Evolutionary conservation across 2,797 vertebrate species (phyloP), one percentile per base, ranked within the genome.

Genomic region (Anableps anableps): DNA sequence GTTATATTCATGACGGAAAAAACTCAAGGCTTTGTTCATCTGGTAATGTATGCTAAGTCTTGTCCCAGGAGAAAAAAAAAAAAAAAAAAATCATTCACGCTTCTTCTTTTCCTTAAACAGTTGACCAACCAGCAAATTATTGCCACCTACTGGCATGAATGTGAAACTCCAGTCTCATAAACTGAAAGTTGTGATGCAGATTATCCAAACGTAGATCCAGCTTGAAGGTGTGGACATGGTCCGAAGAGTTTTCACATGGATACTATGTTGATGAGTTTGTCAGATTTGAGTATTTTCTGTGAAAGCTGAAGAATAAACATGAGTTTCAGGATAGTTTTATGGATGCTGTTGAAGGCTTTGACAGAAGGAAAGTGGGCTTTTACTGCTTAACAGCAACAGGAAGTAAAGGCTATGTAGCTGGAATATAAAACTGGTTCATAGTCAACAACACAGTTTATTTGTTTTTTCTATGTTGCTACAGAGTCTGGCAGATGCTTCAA

Each of bases 401-500:
- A 66, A 36, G 45, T n/a, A 21, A 14, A 36, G 8, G 8, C 47
- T 68, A 1, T 41, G 29, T 4, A 5, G 45, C 19, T 48, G 47
- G 21, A 68, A 68, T 50, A 19, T 34, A 66, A 68, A 76, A 76
- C 43, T 76, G n/a, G 11, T 43, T 74, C 10, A 41, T 58, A 75
- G 55, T 19, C 50, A 75, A 72, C 36, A 19, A 31, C 50, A 78
- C 66, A 3, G 23, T 31, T 23, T 45, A 14, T 85, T 74, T 72
- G 34, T 83, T 62, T 48, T 16, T 70, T 78, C 75, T 36, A 13
- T 73, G 62, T 74, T 72, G 50, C 72, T 66, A 53, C 36, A n/a
- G 34, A 71, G 41, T 38, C 68, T 76, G 72, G 45, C 23, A 88
- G 21, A 78, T 9, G 45, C 43, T 64, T 7, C 23, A 60, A 77